A percentile compares a stretch with the other conserved stretches of the same genome.
Conservation (phyloP, 1,140 invertebrate species). For the Drosophila takahashii region DNA sequence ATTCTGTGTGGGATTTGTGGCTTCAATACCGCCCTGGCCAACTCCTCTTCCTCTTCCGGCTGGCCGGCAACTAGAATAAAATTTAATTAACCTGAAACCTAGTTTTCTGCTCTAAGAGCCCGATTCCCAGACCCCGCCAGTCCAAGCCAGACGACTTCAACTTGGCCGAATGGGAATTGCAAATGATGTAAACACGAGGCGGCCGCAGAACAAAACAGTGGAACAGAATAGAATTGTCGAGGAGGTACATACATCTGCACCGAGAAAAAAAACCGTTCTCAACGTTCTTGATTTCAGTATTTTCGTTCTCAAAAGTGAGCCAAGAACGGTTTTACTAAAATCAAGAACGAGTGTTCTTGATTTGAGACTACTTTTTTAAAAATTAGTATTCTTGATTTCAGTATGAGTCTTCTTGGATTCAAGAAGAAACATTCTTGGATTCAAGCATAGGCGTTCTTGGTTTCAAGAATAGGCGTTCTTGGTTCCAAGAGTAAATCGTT, state of each 20-base stretch:
- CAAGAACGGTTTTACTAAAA: too few species aligned
- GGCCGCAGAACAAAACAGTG: slow-evolving; percentile 2
- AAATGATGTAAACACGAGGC: slow-evolving; percentile 54
- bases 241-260: slow-evolving; percentile 4
- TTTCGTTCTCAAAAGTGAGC: too few species aligned
- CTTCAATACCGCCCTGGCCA: background rate
- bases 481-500: too few species aligned
- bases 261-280: too few species aligned
- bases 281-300: too few species aligned
- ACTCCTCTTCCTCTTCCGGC: slow-evolving; percentile 15
- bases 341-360: too few species aligned
- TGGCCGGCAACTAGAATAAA: slow-evolving; percentile 45
- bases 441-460: too few species aligned
- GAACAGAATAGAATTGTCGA: background rate
- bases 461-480: too few species aligned
- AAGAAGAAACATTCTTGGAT: too few species aligned
- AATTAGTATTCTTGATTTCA: too few species aligned
- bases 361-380: too few species aligned
- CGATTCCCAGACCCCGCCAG: background rate
- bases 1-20: slow-evolving; percentile 48
- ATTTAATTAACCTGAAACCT: slow-evolving; percentile 62
- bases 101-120: slow-evolving; percentile 30
- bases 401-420: too few species aligned
- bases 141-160: slow-evolving; percentile 36
- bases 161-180: slow-evolving; percentile 51